Percentiles rank a stretch among this genome's conserved stretches.
phyloP scores from a whole-genome alignment of 2,888 invertebrate genomes.

The Choristoneura rosaceana region DNA sequence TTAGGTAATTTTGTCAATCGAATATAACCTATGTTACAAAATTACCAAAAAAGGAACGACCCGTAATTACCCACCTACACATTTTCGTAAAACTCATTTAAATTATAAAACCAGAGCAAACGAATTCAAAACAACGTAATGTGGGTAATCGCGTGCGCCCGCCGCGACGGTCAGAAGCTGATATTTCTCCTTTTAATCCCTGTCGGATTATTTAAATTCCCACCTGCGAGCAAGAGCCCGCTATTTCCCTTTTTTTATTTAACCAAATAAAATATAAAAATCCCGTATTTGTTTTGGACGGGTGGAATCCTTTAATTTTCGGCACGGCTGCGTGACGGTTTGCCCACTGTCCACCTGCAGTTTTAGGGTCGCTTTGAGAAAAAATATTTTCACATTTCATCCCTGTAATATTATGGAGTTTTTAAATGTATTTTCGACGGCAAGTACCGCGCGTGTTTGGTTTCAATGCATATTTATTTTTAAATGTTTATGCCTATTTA shows the following conservation, averaged over 20 bases:
- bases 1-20: neutral
- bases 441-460: slow-evolving; percentile 1
- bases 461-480: neutral
- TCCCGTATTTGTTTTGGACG: slow-evolving; percentile 84
- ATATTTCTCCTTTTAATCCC: slow-evolving; percentile 85
- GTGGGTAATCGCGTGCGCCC: slow-evolving; percentile 70
- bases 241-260: slow-evolving; percentile 76
- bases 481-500: neutral
- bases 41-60: neutral
- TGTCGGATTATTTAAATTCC: slow-evolving; percentile 86
- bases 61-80: slow-evolving; percentile 16
- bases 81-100: slow-evolving; percentile 63
- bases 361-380: slow-evolving; percentile 73
- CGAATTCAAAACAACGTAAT: slow-evolving; percentile 71
- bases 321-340: slow-evolving; percentile 76
- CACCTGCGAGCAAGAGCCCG: slow-evolving; percentile 77
- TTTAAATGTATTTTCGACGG: slow-evolving; percentile 39
- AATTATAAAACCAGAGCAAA: slow-evolving; percentile 71
- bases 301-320: slow-evolving; percentile 84
- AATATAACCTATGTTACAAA: too few relatives aligned
- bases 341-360: slow-evolving; percentile 65
- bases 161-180: slow-evolving; percentile 82
- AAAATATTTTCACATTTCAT: slow-evolving; percentile 71
- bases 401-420: slow-evolving; percentile 58
- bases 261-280: slow-evolving; percentile 84